Percentiles rank a stretch among this genome's conserved stretches.
Evolutionary conservation across 2,888 invertebrate species (phyloP).

Genomic region (Cryptus armator): DNA sequence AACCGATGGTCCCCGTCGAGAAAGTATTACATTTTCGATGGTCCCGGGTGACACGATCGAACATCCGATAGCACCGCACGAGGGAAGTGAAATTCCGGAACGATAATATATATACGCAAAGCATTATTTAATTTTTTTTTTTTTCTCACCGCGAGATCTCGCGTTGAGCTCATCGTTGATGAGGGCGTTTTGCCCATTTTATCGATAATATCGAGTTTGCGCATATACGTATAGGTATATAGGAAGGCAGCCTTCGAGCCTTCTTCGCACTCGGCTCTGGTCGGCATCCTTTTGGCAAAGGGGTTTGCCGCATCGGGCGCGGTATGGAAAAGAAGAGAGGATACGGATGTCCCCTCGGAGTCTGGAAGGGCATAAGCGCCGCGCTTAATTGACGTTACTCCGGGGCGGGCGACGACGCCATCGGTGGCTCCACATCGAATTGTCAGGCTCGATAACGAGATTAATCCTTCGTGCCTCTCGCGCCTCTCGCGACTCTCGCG

Average conservation of each 20-base stretch:
- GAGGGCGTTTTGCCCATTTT: conserved; percentile 18
- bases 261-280: conserved; percentile 11
- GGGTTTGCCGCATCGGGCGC: conserved; percentile 13
- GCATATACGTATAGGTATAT: conserved; percentile 22
- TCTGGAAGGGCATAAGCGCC: conserved; percentile 50
- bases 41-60: not conserved
- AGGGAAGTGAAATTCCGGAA: not conserved
- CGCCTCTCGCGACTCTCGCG: conserved; percentile 41
- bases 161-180: conserved; percentile 7
- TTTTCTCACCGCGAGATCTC: not conserved
- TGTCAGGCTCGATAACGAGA: conserved; percentile 69
- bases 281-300: conserved; percentile 21
- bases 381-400: conserved; percentile 67
- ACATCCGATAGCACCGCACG: not conserved
- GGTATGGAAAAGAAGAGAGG: conserved; percentile 19
- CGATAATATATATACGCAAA: not conserved
- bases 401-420: conserved; percentile 48
- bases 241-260: conserved; percentile 13
- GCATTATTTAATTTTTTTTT: not conserved
- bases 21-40: too few species aligned
- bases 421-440: conserved; percentile 61
- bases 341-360: conserved; percentile 40
- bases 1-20: too few species aligned
- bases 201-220: conserved; percentile 62
- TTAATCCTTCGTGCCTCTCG: conserved; percentile 68